A percentile compares a stretch with the other conserved stretches of the same genome.
phyloP scores from a whole-genome alignment of 2,888 invertebrate species.

The Cosmorhoe ocellata region DNA sequence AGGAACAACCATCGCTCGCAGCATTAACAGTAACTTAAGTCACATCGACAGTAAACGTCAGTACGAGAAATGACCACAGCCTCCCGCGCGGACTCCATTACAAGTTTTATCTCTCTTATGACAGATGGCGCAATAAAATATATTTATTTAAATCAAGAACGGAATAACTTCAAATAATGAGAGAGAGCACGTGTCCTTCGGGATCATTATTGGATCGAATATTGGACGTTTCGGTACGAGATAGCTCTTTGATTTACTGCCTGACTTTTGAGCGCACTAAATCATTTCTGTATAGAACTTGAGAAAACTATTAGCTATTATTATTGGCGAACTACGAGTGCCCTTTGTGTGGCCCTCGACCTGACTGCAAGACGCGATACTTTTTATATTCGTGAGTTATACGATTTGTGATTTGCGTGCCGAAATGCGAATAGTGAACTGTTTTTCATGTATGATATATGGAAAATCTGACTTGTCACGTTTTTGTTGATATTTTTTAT shows the following conservation, averaged over 20 bases:
- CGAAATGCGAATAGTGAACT: conserved; percentile 57
- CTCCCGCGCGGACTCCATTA: conserved; percentile 64
- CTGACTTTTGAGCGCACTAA: conserved; percentile 75
- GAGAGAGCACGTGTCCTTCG: conserved; percentile 72
- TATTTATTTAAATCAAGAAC: conserved; percentile 75
- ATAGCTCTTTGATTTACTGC: conserved; percentile 76
- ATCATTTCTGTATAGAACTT: conserved; percentile 78
- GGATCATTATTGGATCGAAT: conserved; percentile 60
- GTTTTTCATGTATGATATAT: conserved; percentile 47
- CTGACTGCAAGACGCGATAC: conserved; percentile 41
- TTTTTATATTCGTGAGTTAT: conserved; percentile 61
- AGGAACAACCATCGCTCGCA: conserved; percentile 56
- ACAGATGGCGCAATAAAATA: conserved; percentile 78
- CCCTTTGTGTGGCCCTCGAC: conserved; percentile 60
- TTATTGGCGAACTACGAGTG: conserved; percentile 71
- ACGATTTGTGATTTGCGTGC: conserved; percentile 65
- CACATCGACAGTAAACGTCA: conserved; percentile 75
- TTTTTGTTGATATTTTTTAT: conserved; percentile 44
- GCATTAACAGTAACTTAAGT: conserved; percentile 67
- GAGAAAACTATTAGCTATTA: conserved; percentile 81
- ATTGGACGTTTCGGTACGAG: conserved; percentile 59
- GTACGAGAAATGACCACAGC: conserved; percentile 35
- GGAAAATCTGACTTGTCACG: conserved; percentile 37
- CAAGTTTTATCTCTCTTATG: conserved; percentile 72
- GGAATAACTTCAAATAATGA: conserved; percentile 71